Percentiles rank a stretch among this genome's conserved stretches.
These are phyloP conservation scores for Acleris laterana DNA, from an alignment of 2,888 invertebrate species.

Conservation along the genomic window DNA sequence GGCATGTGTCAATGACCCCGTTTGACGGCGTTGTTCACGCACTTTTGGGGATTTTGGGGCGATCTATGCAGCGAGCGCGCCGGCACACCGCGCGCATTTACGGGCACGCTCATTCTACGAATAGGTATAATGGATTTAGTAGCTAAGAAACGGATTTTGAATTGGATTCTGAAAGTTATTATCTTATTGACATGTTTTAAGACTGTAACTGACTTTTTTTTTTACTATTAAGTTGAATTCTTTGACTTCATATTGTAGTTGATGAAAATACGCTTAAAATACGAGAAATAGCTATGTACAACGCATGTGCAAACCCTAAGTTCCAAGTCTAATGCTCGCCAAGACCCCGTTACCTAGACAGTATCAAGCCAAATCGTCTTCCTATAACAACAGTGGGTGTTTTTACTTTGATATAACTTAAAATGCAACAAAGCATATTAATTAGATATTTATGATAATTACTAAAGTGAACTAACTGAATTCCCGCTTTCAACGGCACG, in stretches of 20 bases:
- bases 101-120: slow-evolving; percentile 18
- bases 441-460: slow-evolving; percentile 64
- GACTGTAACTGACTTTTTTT: too few species aligned
- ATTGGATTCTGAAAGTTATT: background rate
- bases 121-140: slow-evolving; percentile 1
- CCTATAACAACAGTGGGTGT: background rate
- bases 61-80: slow-evolving; percentile 52
- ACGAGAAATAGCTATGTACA: too few species aligned
- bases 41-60: slow-evolving; percentile 80
- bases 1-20: slow-evolving; percentile 82
- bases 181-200: too few species aligned
- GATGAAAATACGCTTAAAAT: too few species aligned
- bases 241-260: too few species aligned
- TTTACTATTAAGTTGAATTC: too few species aligned
- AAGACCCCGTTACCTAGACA: background rate
- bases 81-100: slow-evolving; percentile 49
- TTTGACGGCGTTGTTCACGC: slow-evolving; percentile 80
- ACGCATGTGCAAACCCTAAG: too few species aligned
- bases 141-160: background rate
- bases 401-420: slow-evolving; percentile 47
- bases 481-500: slow-evolving; percentile 62
- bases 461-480: slow-evolving; percentile 57
- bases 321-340: background rate
- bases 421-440: slow-evolving; percentile 58
- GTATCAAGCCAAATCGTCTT: background rate